Percentiles rank a stretch among this genome's conserved stretches.
phyloP scores from a whole-genome alignment of 2,888 invertebrate genomes.

The Epistrophe eligans region DNA sequence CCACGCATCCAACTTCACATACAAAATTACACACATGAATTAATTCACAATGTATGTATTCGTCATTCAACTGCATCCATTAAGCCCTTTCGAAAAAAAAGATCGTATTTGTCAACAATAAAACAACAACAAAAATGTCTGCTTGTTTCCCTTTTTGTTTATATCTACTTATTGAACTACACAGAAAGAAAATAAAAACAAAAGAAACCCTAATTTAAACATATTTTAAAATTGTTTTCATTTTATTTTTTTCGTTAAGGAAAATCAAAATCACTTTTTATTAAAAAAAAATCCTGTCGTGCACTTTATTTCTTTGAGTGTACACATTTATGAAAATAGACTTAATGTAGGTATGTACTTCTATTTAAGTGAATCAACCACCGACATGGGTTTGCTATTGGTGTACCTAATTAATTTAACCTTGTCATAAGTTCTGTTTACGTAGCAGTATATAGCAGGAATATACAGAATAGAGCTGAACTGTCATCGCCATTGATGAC shows the following conservation, averaged over 20 bases:
- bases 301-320: neutral
- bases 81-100: slow-evolving; percentile 6
- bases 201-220: too few species aligned
- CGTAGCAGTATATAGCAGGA: neutral
- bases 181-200: slow-evolving; percentile 2
- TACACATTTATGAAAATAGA: neutral
- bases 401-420: slow-evolving; percentile 14
- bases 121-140: neutral
- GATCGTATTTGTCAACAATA: neutral
- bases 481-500: neutral
- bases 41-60: slow-evolving; percentile 27
- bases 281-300: too few species aligned
- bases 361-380: slow-evolving; percentile 1
- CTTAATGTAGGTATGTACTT: neutral
- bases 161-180: neutral
- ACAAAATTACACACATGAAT: slow-evolving; percentile 52
- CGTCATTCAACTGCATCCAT: slow-evolving; percentile 19
- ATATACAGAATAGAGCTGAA: neutral
- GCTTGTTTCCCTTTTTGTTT: neutral
- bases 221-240: too few species aligned
- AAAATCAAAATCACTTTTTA: too few species aligned
- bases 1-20: neutral
- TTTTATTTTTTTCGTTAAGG: too few species aligned
- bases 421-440: neutral
- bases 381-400: neutral